Percentiles rank a stretch among this genome's conserved stretches.
These are phyloP conservation scores for Saccostrea glomerata DNA, from an alignment of 1,140 invertebrate species.

Conservation along the genomic window DNA sequence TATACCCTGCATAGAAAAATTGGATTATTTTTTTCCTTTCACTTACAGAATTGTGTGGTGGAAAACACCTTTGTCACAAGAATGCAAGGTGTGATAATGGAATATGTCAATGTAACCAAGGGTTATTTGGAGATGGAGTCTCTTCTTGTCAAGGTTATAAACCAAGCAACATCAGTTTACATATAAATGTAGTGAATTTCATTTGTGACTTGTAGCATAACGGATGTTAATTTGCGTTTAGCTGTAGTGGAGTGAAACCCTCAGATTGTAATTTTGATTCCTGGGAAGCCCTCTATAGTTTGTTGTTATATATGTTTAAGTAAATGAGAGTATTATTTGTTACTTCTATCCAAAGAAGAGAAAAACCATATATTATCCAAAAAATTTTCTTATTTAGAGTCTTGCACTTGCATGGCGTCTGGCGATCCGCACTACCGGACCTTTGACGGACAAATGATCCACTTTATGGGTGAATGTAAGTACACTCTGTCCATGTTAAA, in stretches of 20 bases:
- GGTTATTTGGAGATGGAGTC: constrained; percentile 44
- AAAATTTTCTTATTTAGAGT: constrained; percentile 79
- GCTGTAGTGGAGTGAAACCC: too few species aligned
- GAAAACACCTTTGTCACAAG: constrained; percentile 41
- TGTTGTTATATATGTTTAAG: neutral
- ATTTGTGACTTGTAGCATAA: too few species aligned
- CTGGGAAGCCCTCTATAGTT: too few species aligned
- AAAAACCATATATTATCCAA: neutral
- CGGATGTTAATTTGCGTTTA: too few species aligned
- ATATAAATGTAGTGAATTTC: too few species aligned
- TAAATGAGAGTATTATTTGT: neutral
- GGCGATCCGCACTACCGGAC: constrained; percentile 95
- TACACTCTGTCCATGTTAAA: constrained; percentile 73
- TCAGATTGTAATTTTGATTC: too few species aligned
- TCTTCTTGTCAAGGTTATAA: constrained; percentile 27
- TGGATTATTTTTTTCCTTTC: neutral
- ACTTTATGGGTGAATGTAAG: constrained; percentile 84
- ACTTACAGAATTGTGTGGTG: constrained; percentile 45
- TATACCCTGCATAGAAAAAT: neutral
- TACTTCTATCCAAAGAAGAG: too few species aligned
- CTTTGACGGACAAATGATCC: constrained; percentile 95
- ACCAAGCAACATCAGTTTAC: neutral
- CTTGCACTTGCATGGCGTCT: constrained; percentile 92
- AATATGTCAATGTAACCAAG: constrained; percentile 35
- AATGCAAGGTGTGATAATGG: constrained; percentile 41